These are phyloP conservation scores for Helicoverpa assulta DNA, from an alignment of 2,888 invertebrate species.

Conservation along the genomic window DNA sequence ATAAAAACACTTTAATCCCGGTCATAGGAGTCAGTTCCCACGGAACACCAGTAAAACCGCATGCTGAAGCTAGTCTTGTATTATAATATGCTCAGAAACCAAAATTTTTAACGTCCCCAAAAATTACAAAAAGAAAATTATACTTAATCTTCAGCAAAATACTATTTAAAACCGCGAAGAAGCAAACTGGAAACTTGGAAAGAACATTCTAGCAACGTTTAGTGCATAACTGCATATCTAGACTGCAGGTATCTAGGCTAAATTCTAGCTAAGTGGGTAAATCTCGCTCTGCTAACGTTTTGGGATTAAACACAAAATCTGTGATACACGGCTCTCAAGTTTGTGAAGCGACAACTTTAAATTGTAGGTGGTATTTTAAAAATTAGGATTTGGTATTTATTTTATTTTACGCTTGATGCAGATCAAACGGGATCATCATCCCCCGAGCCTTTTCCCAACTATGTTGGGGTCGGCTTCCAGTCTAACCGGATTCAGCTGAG, in stretches of 20 bases:
- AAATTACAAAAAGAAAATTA: too few relatives aligned
- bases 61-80: too few relatives aligned
- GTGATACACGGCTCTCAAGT: slow-evolving; percentile 22
- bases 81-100: not conserved
- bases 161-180: not conserved
- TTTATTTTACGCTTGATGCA: not conserved
- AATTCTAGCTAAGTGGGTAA: slow-evolving; percentile 63
- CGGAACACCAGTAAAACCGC: too few relatives aligned
- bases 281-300: slow-evolving; percentile 62
- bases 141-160: not conserved
- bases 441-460: too few relatives aligned
- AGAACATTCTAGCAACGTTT: slow-evolving; percentile 25
- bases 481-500: too few relatives aligned
- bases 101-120: not conserved
- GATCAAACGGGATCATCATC: too few relatives aligned
- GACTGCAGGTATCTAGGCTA: slow-evolving; percentile 28
- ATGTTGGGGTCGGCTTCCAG: too few relatives aligned
- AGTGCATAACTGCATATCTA: slow-evolving; percentile 35
- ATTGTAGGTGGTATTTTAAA: not conserved
- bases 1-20: too few relatives aligned
- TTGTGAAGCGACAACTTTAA: not conserved
- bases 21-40: too few relatives aligned
- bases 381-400: not conserved
- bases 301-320: slow-evolving; percentile 25
- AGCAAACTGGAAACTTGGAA: slow-evolving; percentile 5